Base-by-base conservation (phyloP, 2,888 invertebrate species). In the Caenorhabditis virilis region DNA sequence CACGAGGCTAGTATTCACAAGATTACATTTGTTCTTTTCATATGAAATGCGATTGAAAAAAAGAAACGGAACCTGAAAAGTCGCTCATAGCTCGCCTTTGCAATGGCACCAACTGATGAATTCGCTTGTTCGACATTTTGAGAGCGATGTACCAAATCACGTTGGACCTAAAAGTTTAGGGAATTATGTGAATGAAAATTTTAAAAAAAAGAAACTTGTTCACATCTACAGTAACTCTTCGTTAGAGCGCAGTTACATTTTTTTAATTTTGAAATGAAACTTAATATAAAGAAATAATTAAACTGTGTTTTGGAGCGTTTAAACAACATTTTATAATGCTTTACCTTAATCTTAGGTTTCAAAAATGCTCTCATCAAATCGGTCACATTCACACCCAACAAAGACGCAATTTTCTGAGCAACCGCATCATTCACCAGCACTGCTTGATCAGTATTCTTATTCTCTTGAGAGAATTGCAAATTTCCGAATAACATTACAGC, bases 281-380 rank as follows among this genome's bases (percentile, higher is more conserved):
- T n/a, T n/a, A n/a, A n/a, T n/a, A n/a, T n/a, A n/a, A n/a, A n/a
- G n/a, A n/a, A n/a, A n/a, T n/a, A n/a, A n/a, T n/a, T n/a, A n/a
- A n/a, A n/a, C n/a, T n/a, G n/a, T n/a, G n/a, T n/a, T n/a, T n/a
- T n/a, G n/a, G n/a, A n/a, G n/a, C n/a, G n/a, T n/a, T n/a, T n/a
- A n/a, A n/a, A n/a, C n/a, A n/a, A n/a, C n/a, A n/a, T n/a, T n/a
- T n/a, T n/a, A n/a, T n/a, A n/a, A n/a, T n/a, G n/a, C n/a, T n/a
- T n/a, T 6, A 69, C 74, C 87, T 97, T 97, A 82, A 98, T 93
- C 80, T 93, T 89, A 1, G 97, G 97, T 84, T 92, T 93, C 43
- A 97, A 88, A 88, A 97, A 95, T 27, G 97, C 97, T 84, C 94
- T 92, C 30, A 94, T 95, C 91, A 97, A 91, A 84, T 97, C 95